Conservation (phyloP, 2,113 vertebrate species). For the Monopterus albus region DNA sequence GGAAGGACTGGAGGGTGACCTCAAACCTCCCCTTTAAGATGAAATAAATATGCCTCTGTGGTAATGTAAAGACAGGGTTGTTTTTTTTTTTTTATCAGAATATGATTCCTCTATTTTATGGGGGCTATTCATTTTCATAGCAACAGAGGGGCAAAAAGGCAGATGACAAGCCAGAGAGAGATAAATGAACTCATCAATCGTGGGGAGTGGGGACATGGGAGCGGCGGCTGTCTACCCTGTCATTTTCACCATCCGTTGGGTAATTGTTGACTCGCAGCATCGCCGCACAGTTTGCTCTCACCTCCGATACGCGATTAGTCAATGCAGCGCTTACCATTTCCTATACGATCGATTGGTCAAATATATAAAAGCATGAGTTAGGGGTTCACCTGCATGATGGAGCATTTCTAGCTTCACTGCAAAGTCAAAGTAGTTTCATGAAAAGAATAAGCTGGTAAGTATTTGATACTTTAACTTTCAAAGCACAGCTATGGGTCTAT, state of each 20-base stretch:
- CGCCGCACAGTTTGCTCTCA: constrained; percentile 5
- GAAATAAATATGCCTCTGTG: constrained; percentile 84
- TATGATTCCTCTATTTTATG: constrained; percentile 82
- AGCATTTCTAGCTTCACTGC: constrained; percentile 5
- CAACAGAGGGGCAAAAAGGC: constrained; percentile 80
- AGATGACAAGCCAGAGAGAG: constrained; percentile 77
- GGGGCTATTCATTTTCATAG: constrained; percentile 84
- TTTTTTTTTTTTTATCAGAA: constrained; percentile 74
- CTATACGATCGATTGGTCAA: constrained; percentile 46
- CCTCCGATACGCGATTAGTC: constrained; percentile 51
- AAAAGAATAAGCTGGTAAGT: neutral
- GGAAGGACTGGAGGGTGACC: constrained; percentile 78
- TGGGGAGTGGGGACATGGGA: constrained; percentile 43
- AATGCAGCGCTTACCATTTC: constrained; percentile 26
- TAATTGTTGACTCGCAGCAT: constrained; percentile 67
- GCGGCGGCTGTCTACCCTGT: constrained; percentile 52
- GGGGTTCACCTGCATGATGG: constrained; percentile 16
- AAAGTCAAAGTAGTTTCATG: constrained; percentile 21
- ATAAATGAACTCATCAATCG: constrained; percentile 88
- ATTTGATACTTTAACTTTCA: constrained; percentile 9
- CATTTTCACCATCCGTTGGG: constrained; percentile 56
- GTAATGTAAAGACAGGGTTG: constrained; percentile 67
- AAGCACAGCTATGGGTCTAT: neutral
- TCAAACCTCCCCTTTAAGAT: constrained; percentile 80
- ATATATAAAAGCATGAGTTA: constrained; percentile 46